Evolutionary conservation across 2,888 invertebrate species (phyloP), one percentile per base, ranked within the genome.

Genomic region (Nymphalis polychloros): DNA sequence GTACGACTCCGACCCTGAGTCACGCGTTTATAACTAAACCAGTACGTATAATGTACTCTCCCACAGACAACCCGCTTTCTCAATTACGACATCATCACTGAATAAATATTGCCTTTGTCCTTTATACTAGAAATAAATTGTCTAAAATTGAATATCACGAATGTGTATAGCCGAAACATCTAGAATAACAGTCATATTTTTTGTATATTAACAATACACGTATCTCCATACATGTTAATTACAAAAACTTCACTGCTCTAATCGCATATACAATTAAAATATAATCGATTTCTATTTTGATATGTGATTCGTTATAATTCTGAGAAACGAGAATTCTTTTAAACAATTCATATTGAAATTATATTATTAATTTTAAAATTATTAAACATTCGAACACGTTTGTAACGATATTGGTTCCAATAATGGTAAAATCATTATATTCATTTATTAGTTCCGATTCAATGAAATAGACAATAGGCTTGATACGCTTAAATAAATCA

Each of bases 1-100:
- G 57, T 64, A 41, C 41, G 66, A 48, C 59, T 23, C 59, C 65
- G 71, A 69, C 69, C 76, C 75, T 85, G 83, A 84, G 77, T 86
- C 85, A 85, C 79, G 78, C 57, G 61, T 47, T 16, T 1, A 17
- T 59, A 76, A 78, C 72, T 72, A 76, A 78, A 76, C 77, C 72
- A 75, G 76, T 74, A 75, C 74, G 68, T 59, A 64, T 59, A 63
- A 47, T 57, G 59, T 57, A 53, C 59, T 70, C 73, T 71, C 64
- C 52, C 66, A 69, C 73, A 74, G 72, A 73, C 75, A 74, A 71
- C 67, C 77, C 72, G 78, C 80, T 83, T 82, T 83, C 83, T 77
- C 77, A 71, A 75, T 81, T 78, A 74, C 76, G 73, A 75, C 75
- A 78, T 74, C 73, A 75, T 68, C 68, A 69, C 67, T 59, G 46